Evolutionary conservation across 2,113 vertebrate species (phyloP).

Genomic region (Eolophus roseicapilla): DNA sequence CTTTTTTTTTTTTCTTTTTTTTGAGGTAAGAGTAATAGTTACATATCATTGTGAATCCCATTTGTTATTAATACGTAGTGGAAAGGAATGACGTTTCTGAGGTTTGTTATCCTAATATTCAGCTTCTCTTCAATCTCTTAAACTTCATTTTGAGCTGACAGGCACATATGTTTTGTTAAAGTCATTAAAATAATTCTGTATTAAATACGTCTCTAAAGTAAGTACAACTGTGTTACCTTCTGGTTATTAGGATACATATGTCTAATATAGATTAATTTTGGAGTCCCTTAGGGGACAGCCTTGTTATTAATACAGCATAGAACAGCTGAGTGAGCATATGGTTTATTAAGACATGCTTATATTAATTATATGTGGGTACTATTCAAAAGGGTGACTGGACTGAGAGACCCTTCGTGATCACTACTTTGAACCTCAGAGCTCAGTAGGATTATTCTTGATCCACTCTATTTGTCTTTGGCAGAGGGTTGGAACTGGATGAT

Average conservation of each 20-base stretch:
- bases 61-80: background rate
- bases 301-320: slow-evolving; percentile 66
- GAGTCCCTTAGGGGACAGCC: slow-evolving; percentile 58
- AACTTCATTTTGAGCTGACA: background rate
- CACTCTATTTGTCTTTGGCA: background rate
- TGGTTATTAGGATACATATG: slow-evolving; percentile 28
- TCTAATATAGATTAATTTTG: slow-evolving; percentile 65
- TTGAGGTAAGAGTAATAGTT: background rate
- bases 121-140: background rate
- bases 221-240: slow-evolving; percentile 55
- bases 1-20: background rate
- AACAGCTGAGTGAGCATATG: slow-evolving; percentile 77
- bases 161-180: slow-evolving; percentile 45
- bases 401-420: slow-evolving; percentile 49
- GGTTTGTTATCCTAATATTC: background rate
- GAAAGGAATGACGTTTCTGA: background rate
- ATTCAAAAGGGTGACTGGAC: slow-evolving; percentile 64
- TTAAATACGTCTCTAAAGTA: slow-evolving; percentile 59
- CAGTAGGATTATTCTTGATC: slow-evolving; percentile 17
- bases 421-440: slow-evolving; percentile 35
- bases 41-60: background rate
- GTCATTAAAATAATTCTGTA: slow-evolving; percentile 52
- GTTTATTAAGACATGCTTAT: slow-evolving; percentile 71
- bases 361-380: slow-evolving; percentile 67
- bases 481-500: background rate